A percentile compares a stretch with the other conserved stretches of the same genome.
Evolutionary conservation across 2,888 invertebrate genomes (phyloP).

Genomic region (Trachelus tabidus): DNA sequence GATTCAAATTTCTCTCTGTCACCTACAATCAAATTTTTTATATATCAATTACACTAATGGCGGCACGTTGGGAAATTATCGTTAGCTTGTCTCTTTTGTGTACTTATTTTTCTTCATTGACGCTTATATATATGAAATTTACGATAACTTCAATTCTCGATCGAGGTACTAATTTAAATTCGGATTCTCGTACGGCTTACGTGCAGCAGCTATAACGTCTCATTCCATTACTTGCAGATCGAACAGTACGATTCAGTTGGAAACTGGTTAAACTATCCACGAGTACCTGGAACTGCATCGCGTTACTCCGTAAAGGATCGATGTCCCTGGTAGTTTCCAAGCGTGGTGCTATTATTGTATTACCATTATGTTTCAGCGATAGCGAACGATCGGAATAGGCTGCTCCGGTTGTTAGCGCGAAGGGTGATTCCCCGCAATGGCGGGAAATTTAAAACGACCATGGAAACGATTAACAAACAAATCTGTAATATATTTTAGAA

Average conservation of each 20-base stretch:
- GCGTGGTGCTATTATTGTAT: neutral
- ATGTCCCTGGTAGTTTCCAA: neutral
- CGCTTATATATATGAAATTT: neutral
- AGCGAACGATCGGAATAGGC: neutral
- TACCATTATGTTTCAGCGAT: neutral
- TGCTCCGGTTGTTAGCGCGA: neutral
- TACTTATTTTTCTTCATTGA: neutral
- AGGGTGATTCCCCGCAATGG: neutral
- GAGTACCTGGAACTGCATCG: neutral
- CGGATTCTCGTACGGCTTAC: neutral
- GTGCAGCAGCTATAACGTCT: neutral
- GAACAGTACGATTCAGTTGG: neutral
- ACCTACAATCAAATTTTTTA: constrained; percentile 48
- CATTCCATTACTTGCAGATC: neutral
- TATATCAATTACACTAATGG: constrained; percentile 12
- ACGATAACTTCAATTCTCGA: neutral
- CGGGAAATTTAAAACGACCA: neutral
- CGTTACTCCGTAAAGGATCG: neutral
- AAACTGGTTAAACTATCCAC: neutral
- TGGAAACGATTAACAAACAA: neutral
- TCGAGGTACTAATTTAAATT: neutral
- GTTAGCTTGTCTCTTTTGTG: neutral
- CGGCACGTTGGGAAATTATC: neutral
- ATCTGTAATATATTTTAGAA: neutral
- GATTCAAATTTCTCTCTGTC: constrained; percentile 56